Conservation (phyloP, 2,888 invertebrate genomes). For the Linnaemya tessellans region DNA sequence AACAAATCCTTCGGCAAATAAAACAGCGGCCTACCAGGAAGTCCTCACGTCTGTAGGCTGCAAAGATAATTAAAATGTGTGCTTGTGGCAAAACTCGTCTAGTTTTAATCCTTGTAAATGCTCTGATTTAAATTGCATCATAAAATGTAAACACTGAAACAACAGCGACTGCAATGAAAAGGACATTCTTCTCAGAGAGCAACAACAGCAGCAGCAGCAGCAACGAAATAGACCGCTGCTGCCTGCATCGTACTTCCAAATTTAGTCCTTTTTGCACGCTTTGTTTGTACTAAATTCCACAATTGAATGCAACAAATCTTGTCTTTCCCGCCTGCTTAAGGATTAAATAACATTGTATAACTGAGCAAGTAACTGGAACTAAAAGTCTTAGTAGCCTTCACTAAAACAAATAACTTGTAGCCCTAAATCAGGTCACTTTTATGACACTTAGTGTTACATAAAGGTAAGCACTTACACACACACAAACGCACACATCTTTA, state of each 20-base stretch:
- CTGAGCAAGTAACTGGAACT: background rate
- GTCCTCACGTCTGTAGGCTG: background rate
- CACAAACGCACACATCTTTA: background rate
- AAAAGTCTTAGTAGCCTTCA: constrained; percentile 55
- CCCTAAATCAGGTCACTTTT: constrained; percentile 17
- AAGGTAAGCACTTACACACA: no score
- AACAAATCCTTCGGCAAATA: constrained; percentile 24
- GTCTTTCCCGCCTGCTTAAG: constrained; percentile 5
- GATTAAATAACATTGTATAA: constrained; percentile 59
- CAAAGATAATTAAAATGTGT: background rate
- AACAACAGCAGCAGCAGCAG: constrained; percentile 17
- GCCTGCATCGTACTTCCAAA: constrained; percentile 3
- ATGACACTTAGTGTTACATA: constrained; percentile 27
- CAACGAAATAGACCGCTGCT: constrained; percentile 54
- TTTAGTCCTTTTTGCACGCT: constrained; percentile 35
- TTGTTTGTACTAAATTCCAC: background rate
- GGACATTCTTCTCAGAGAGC: constrained; percentile 17
- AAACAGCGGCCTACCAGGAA: constrained; percentile 58
- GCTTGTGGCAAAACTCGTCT: constrained; percentile 17
- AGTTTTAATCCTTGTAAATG: constrained; percentile 68
- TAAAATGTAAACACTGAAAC: constrained; percentile 61
- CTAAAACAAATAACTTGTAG: constrained; percentile 26
- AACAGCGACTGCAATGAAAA: constrained; percentile 15
- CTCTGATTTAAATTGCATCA: constrained; percentile 72
- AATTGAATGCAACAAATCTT: constrained; percentile 4